Base-by-base conservation (phyloP, 92 coral and sea anemone genomes). In the Parazoanthus darwini region DNA sequence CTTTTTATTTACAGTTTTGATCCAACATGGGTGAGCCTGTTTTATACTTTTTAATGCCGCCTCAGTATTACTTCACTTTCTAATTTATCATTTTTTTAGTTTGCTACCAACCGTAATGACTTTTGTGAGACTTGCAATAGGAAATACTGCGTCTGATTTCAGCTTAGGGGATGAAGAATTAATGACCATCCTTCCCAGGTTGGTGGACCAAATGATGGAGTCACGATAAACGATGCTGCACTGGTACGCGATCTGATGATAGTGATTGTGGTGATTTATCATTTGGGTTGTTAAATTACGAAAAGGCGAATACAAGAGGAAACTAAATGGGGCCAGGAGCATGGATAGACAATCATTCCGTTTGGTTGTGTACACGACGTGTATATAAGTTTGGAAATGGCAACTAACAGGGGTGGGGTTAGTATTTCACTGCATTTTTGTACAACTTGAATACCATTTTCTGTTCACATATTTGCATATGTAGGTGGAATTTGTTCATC, bases 81-180 rank as follows among this genome's bases (percentile, higher is more conserved):
- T 63, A 63, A 20, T 20, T 63, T 3, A 20, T 63, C 70, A 20
- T 63, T 63, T 63, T 9, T 7, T 63, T 23, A 18, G 26, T 6
- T 22, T 11, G 29, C 65, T 80, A 84, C 87, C 15, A 48, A 95
- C 99, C 96, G 98, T 97, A 25, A 97, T 74, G 46, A 97, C 91
- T 82, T 97, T 97, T 39, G 97, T 90, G 33, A 94, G 48, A 87
- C 99, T 97, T 9, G 99, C 99, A 23, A 93, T 88, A 16, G 99
- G 98, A 77, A 91, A 97, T 58, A 91, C 88, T 42, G 92, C 46
- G 66, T 84, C 46, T 15, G 46, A 42, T 20, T 35, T 23, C n/a
- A 84, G n/a, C n/a, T 71, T n/a, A 35, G 87, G 29, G 5, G 87
- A 84, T 5, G 87, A 84, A 15, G 66, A 35, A 20, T 84, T 29